A percentile compares a stretch with the other conserved stretches of the same genome.
phyloP scores from a whole-genome alignment of 2,797 vertebrate species.

The Catostomus latipinnis region DNA sequence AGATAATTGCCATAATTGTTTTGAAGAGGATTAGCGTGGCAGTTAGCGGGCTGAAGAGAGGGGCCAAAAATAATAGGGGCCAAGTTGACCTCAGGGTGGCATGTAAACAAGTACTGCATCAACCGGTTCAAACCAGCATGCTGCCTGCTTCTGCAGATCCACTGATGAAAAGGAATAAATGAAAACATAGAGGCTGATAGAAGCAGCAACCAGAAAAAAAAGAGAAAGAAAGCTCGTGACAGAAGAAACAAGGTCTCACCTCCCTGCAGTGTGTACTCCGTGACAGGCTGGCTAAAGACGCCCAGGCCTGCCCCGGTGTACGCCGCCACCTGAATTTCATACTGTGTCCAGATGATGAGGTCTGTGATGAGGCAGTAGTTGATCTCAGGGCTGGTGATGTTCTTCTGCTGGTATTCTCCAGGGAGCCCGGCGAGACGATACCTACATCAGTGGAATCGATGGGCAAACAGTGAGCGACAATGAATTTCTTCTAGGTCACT shows the following conservation, averaged over 20 bases:
- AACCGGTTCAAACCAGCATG: slow-evolving; percentile 19
- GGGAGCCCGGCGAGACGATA: slow-evolving; percentile 94
- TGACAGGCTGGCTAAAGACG: slow-evolving; percentile 88
- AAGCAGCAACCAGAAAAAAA: slow-evolving; percentile 18
- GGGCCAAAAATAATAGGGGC: slow-evolving; percentile 35
- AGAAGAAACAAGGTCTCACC: slow-evolving; percentile 77
- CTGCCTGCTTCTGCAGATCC: slow-evolving; percentile 10
- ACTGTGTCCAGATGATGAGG: slow-evolving; percentile 97
- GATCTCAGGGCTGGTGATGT: slow-evolving; percentile 94
- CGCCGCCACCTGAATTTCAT: slow-evolving; percentile 97
- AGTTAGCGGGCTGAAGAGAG: slow-evolving; percentile 22
- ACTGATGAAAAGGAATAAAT: slow-evolving; percentile 31
- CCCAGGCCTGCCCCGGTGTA: slow-evolving; percentile 93
- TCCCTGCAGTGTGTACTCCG: slow-evolving; percentile 94
- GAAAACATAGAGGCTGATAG: slow-evolving; percentile 17
- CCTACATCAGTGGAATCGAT: slow-evolving; percentile 71
- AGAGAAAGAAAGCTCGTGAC: slow-evolving; percentile 31
- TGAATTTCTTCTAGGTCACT: slow-evolving; percentile 50
- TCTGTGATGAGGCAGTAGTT: slow-evolving; percentile 95
- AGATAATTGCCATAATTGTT: slow-evolving; percentile 54
- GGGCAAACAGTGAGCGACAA: slow-evolving; percentile 55
- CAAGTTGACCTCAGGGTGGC: slow-evolving; percentile 24
- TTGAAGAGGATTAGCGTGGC: slow-evolving; percentile 56
- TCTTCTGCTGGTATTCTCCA: slow-evolving; percentile 91
- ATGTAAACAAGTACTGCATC: slow-evolving; percentile 39